Base-by-base conservation (phyloP, 2,113 vertebrate species). In the Atlantisia rogersi region DNA sequence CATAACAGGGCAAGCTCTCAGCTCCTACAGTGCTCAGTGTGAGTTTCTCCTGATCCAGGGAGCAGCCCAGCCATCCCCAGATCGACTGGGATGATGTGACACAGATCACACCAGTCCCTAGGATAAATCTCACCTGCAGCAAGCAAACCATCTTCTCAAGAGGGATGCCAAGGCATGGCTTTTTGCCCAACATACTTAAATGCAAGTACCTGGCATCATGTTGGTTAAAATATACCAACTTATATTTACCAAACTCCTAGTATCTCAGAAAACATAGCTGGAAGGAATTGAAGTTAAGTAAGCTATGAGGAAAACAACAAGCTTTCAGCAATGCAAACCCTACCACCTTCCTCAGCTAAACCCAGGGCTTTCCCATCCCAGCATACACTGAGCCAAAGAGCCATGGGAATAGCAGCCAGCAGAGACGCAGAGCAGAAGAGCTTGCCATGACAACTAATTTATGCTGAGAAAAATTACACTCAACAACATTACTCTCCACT, bases 1-100 rank as follows among this genome's bases (percentile, higher is more conserved):
- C 80, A 52, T 65, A 35, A 0, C 50, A 31, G 18, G 15, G 11
- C 1, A 3, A 80, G 19, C 6, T 58, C 60, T 32, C 46, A 2
- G 10, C 32, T 55, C 63, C 8, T 15, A 6, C 0, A 1, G 7
- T 0, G 0, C 31, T 15, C 42, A 59, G 64, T 1, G 0, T 1
- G 24, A 42, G 35, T 8, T 82, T 73, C 56, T 73, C 39, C 31
- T 0, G 1, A 26, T 4, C 1, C 63, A 10, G 1, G 1, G 28
- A 35, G 64, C 29, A 68, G 37, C 73, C 20, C 63, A 65, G 75
- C 15, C 84, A 68, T 8, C 4, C 29, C 44, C 35, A 11, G 14
- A 29, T 3, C 0, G 1, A 42, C 5, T 0, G 2, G 14, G 55
- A 42, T 11, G 13, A 26, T 0, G 19, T 77, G 53, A 71, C 13